These are phyloP conservation scores for Polypterus bichir DNA, from an alignment of 2,113 vertebrate species.

Conservation along the genomic window DNA sequence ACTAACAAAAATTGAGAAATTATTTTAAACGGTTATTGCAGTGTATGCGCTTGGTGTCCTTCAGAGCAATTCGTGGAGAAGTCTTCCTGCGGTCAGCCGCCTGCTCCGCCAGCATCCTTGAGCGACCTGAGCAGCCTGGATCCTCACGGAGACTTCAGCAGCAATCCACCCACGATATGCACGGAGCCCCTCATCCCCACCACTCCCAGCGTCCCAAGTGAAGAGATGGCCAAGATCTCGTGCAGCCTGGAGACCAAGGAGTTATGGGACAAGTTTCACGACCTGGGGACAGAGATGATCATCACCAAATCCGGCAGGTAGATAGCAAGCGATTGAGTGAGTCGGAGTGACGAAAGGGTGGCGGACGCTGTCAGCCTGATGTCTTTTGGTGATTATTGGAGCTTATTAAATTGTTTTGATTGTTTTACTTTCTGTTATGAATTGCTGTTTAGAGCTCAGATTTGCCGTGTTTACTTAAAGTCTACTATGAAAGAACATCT, in stretches of 20 bases:
- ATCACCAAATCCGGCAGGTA: conserved; percentile 97
- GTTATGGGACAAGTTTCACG: conserved; percentile 97
- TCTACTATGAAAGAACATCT: too few relatives aligned
- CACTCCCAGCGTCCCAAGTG: conserved; percentile 76
- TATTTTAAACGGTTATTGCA: background rate
- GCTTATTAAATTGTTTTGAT: too few relatives aligned
- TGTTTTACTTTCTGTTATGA: too few relatives aligned
- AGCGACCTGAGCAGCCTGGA: conserved; percentile 72
- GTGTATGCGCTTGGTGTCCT: conserved; percentile 1
- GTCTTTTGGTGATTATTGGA: too few relatives aligned
- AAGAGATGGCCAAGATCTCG: conserved; percentile 93
- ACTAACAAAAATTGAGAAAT: background rate
- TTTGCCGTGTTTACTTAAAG: too few relatives aligned
- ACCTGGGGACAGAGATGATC: conserved; percentile 97
- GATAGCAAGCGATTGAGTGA: conserved; percentile 1
- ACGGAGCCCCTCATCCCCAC: conserved; percentile 92
- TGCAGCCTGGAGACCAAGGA: conserved; percentile 96
- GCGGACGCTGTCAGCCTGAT: too few relatives aligned
- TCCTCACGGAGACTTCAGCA: conserved; percentile 58
- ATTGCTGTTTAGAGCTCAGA: too few relatives aligned
- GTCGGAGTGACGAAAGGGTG: too few relatives aligned
- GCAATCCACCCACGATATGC: conserved; percentile 59
- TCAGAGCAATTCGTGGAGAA: conserved; percentile 95
- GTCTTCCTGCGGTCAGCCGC: conserved; percentile 70
- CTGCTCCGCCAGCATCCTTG: conserved; percentile 21